phyloP scores from a whole-genome alignment of 1,140 invertebrate species.

The Brachionus rotundiformis region DNA sequence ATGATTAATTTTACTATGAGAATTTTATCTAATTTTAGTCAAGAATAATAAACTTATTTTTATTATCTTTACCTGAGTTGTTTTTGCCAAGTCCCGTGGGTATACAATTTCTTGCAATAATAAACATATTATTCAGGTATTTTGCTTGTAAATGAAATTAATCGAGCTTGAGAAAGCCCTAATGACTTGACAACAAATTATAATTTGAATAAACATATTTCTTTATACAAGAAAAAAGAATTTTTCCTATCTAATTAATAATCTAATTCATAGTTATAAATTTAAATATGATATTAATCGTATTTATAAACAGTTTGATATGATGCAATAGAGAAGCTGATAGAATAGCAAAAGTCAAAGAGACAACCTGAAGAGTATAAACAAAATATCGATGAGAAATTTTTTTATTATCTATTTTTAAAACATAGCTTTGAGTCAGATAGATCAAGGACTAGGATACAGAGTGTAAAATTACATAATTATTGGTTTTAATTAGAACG shows the following conservation, averaged over 20 bases:
- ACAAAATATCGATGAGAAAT: constrained; percentile 38
- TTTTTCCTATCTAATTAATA: background rate
- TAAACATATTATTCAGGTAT: background rate
- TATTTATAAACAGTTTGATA: background rate
- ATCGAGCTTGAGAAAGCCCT: background rate
- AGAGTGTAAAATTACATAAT: constrained; percentile 40
- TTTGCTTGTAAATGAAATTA: background rate
- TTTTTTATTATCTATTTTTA: constrained; percentile 15
- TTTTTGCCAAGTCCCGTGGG: constrained; percentile 7
- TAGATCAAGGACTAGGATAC: constrained; percentile 22
- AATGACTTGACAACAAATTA: background rate
- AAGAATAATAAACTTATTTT: constrained; percentile 33
- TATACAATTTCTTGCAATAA: constrained; percentile 11
- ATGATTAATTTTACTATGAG: constrained; percentile 26
- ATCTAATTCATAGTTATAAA: too few species aligned
- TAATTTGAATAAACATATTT: background rate
- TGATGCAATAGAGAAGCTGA: background rate
- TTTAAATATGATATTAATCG: background rate
- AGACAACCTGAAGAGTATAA: constrained; percentile 1
- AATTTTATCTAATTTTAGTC: background rate
- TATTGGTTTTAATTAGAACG: constrained; percentile 15
- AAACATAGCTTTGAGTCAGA: constrained; percentile 7
- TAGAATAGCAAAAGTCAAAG: background rate
- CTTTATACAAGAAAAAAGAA: background rate
- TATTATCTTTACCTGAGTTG: constrained; percentile 18